A percentile compares a stretch with the other conserved stretches of the same genome.
Conservation (phyloP, 2,113 vertebrate genomes). For the Boleophthalmus pectinirostris region DNA sequence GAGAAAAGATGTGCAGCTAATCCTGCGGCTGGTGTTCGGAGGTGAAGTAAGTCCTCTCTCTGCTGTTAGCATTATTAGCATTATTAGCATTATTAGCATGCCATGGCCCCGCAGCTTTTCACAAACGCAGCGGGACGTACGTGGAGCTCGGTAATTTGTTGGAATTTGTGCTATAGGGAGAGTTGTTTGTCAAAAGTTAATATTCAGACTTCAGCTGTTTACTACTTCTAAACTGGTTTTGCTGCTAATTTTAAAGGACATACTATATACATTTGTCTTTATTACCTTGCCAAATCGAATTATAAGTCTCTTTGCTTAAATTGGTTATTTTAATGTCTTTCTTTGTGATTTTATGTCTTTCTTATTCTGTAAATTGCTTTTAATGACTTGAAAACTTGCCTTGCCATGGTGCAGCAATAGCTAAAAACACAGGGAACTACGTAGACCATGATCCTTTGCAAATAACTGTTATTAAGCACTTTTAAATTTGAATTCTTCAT, state of each 20-base stretch:
- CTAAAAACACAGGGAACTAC: no score
- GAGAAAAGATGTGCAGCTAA: conserved; percentile 75
- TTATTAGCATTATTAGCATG: background rate
- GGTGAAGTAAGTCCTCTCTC: conserved; percentile 50
- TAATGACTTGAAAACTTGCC: no score
- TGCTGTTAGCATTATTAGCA: conserved; percentile 9
- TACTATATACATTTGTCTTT: no score
- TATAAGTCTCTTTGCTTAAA: no score
- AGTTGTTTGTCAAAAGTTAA: background rate
- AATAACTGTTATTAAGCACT: no score
- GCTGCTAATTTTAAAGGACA: background rate
- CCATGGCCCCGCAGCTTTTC: background rate
- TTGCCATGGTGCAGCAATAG: no score
- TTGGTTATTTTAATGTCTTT: no score
- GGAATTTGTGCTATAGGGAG: background rate
- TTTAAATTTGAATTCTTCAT: no score
- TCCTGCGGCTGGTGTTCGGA: conserved; percentile 51
- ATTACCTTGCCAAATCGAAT: no score
- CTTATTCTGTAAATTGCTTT: no score
- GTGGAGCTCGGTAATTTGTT: background rate
- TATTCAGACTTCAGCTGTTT: background rate
- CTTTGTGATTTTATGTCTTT: no score
- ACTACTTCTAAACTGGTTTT: background rate
- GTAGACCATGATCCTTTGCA: no score
- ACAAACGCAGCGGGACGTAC: background rate